Evolutionary conservation across 2,797 vertebrate species (phyloP), one percentile per base, ranked within the genome.

Genomic region (Eulemur mongoz): DNA sequence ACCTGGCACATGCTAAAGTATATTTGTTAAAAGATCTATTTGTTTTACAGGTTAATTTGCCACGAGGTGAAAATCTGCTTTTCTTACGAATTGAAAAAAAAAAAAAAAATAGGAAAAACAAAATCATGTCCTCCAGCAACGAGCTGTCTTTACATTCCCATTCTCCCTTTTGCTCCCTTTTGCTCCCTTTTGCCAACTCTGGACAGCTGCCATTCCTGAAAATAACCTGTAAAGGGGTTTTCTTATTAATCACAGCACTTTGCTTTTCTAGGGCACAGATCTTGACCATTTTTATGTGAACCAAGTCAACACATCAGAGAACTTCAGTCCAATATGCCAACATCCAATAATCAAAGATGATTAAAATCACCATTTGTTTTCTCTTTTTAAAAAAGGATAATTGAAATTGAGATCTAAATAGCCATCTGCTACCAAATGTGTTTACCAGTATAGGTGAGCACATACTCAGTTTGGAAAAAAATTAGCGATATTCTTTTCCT

Each of bases 11-110:
- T 7, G 20, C 52, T 90, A 78, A 95, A 96, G 80, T 43, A 67
- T 57, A 89, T 61, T 93, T 95, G 40, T 35, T 97, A 90, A 92
- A 96, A 97, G 94, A 95, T 20, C 65, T 95, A 52, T 38, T 93
- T 96, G 45, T 52, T 97, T 97, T 84, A 94, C n/a, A 59, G 90
- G 79, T 81, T 89, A 79, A 90, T 94, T 95, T 97, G 65, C 93
- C 14, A 81, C 80, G 40, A 96, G 2, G 0, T 52, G 15, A 20
- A 94, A 69, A 67, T 1, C 12, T 72, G 65, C 69, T 94, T 97
- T 95, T 90, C 81, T 80, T 79, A 84, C 35, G 89, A 83, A 97
- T 79, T 93, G 79, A 38, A 54, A 85, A 50, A 50, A 81, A 86
- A 63, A 9, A 9, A 12, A 92, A 35, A 52, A 80, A 70, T 2